Percentiles rank a stretch among this genome's conserved stretches.
Conservation (phyloP, 2,113 vertebrate species). For the Hydrolagus affinis region DNA sequence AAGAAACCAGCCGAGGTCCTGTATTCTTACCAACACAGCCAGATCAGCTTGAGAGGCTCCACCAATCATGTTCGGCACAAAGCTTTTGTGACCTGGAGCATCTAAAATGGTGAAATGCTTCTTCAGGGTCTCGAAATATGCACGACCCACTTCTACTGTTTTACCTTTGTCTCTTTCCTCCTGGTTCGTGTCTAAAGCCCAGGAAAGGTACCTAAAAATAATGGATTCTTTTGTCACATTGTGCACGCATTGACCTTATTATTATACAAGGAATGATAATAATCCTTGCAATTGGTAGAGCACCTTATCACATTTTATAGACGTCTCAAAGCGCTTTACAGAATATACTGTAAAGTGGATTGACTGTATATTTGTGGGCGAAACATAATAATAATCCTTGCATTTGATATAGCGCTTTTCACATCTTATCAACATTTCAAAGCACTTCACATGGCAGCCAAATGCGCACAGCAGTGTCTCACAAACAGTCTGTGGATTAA, state of each 20-base stretch:
- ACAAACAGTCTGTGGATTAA: too few relatives aligned
- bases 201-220: constrained; percentile 84
- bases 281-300: too few relatives aligned
- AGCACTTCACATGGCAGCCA: too few relatives aligned
- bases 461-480: too few relatives aligned
- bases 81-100: constrained; percentile 96
- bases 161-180: constrained; percentile 98
- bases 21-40: constrained; percentile 82
- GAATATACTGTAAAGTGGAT: too few relatives aligned
- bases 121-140: constrained; percentile 96
- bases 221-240: neutral
- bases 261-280: too few relatives aligned
- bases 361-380: too few relatives aligned
- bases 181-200: constrained; percentile 97
- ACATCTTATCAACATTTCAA: too few relatives aligned
- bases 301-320: too few relatives aligned
- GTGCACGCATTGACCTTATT: neutral
- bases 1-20: neutral
- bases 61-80: constrained; percentile 98
- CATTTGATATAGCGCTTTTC: too few relatives aligned
- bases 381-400: too few relatives aligned
- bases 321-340: too few relatives aligned
- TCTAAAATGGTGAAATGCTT: constrained; percentile 98
- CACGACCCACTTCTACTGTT: constrained; percentile 94
- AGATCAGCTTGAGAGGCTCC: constrained; percentile 95